Evolutionary conservation across 2,797 vertebrate species (phyloP), one percentile per base, ranked within the genome.

Genomic region (Lithobates pipiens): DNA sequence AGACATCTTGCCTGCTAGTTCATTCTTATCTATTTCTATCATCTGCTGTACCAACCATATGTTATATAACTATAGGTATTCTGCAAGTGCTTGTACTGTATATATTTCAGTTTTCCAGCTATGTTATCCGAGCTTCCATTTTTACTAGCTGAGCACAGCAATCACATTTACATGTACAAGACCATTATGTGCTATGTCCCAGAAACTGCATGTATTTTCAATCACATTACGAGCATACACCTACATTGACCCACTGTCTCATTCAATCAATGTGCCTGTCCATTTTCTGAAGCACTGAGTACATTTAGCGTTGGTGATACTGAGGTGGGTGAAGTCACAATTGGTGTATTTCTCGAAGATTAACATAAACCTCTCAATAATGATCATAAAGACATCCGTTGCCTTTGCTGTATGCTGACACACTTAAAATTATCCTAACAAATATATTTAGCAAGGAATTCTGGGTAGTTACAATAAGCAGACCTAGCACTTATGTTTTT

Each of bases 141-240:
- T 80, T 70, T 11, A 70, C 39, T 29, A 70, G 42, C 46, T 10
- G 16, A 21, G 34, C 13, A 39, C 29, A 16, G 50, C 80, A 63
- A 73, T 74, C 69, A 21, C 80, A 65, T 82, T 65, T 82, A 42
- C 76, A 72, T 77, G 50, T 77, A 78, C 36, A 29, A 79, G 70
- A 78, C 27, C 76, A 84, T 84, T 78, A 71, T 68, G 57, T 54
- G 76, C 54, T 79, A 77, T 77, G 57, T 84, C 68, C 76, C 36
- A 78, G 75, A 70, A 76, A 69, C 74, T 39, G 69, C 78, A 80
- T 71, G 34, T 71, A 80, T 73, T 78, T 78, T 76, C 83, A 84
- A 73, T 84, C 77, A 78, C 76, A 78, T 84, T 78, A 79, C 46
- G 71, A 36, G 76, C 76, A 78, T 27, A 78, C 83, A 85, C 83